Percentiles rank a stretch among this genome's conserved stretches.
phyloP scores from a whole-genome alignment of 2,797 vertebrate genomes.

The Microtus californicus region DNA sequence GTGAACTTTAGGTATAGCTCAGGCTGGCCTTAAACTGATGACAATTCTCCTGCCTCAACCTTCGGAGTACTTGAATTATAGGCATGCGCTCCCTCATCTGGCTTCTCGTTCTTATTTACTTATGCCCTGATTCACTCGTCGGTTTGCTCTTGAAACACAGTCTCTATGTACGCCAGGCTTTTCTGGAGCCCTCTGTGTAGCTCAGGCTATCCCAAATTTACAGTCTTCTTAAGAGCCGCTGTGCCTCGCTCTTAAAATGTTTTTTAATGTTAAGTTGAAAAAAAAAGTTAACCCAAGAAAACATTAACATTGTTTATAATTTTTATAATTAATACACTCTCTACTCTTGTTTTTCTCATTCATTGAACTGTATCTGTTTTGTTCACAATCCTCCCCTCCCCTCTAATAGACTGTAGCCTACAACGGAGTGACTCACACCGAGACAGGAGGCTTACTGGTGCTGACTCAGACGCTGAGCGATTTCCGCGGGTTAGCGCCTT shows the following conservation, averaged over 20 bases:
- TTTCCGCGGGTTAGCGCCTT: not conserved
- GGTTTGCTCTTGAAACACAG: not conserved
- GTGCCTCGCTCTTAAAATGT: not conserved
- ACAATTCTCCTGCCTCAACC: not conserved
- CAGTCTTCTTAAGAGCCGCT: not conserved
- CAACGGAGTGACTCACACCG: not conserved
- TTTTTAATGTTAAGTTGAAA: not conserved
- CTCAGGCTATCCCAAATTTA: not conserved
- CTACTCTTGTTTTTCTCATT: not conserved
- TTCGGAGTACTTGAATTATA: not conserved
- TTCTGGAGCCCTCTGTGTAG: not conserved
- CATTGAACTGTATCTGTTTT: not conserved
- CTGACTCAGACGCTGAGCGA: not conserved
- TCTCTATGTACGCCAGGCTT: not conserved
- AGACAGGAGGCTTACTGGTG: not conserved
- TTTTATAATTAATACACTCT: not conserved
- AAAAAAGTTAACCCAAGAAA: not conserved
- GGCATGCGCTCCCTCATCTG: not conserved
- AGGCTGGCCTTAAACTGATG: not conserved
- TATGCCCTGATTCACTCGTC: not conserved
- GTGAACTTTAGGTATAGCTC: not conserved
- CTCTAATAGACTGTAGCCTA: not conserved
- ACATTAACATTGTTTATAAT: not conserved
- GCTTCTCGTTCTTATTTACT: not conserved
- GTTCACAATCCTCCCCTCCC: not conserved